phyloP scores from a whole-genome alignment of 2,113 vertebrate species.

The Tenrec ecaudatus region DNA sequence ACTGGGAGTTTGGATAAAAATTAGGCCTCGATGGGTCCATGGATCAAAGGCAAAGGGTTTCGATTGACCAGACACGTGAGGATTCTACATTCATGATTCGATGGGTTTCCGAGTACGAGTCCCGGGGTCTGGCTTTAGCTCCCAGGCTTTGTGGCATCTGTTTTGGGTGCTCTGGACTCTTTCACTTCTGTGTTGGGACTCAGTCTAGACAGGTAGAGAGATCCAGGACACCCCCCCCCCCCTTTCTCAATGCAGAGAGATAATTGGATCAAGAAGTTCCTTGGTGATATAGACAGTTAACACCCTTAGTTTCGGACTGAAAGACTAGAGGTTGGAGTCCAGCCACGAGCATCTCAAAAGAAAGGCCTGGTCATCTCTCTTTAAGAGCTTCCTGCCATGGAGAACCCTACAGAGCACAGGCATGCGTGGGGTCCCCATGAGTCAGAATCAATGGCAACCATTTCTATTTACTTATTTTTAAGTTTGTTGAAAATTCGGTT shows the following conservation, averaged over 20 bases:
- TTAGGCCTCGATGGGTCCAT: neutral
- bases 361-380: neutral
- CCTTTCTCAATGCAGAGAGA: neutral
- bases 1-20: neutral
- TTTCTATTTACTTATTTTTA: neutral
- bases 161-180: neutral
- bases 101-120: neutral
- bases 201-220: neutral
- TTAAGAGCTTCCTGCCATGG: neutral
- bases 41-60: neutral
- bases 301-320: neutral
- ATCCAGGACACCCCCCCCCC: neutral
- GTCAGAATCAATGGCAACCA: neutral
- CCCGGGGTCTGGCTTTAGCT: too few relatives aligned
- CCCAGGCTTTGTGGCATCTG: neutral
- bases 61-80: neutral
- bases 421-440: neutral
- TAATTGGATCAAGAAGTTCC: neutral
- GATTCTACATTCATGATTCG: neutral
- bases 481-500: neutral
- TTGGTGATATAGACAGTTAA: neutral
- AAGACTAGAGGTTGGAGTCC: neutral
- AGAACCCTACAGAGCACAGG: neutral
- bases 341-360: neutral
- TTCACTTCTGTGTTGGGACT: neutral